Evolutionary conservation across 1,140 invertebrate species (phyloP).

Genomic region (Belonocnema kinseyi): DNA sequence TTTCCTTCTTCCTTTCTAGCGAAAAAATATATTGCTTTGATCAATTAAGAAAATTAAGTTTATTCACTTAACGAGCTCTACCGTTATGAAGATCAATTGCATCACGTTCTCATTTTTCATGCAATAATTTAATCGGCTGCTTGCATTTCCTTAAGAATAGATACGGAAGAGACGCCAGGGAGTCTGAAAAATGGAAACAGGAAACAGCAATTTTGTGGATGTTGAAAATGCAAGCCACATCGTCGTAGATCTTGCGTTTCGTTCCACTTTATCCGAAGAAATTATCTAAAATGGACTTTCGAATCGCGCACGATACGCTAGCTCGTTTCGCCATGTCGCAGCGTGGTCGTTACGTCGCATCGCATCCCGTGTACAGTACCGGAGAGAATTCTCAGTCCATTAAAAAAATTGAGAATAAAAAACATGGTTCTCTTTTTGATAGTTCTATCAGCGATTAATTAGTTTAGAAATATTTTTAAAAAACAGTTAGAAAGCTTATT

Average conservation of each 20-base stretch:
- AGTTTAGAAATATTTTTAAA: too few relatives aligned
- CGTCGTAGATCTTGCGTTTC: constrained; percentile 8
- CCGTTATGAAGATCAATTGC: background rate
- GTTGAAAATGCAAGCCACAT: constrained; percentile 35
- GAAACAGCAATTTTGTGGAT: constrained; percentile 1
- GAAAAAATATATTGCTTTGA: background rate
- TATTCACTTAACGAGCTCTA: background rate
- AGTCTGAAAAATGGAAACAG: constrained; percentile 15
- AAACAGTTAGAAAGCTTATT: too few relatives aligned
- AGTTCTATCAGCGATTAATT: too few relatives aligned
- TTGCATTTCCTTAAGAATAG: background rate
- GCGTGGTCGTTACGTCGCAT: background rate
- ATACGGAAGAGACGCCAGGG: background rate
- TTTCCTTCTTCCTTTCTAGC: background rate
- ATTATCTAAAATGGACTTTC: constrained; percentile 48
- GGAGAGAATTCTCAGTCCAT: too few relatives aligned
- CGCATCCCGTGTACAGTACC: background rate
- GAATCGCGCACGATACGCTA: background rate
- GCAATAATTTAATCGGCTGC: constrained; percentile 11
- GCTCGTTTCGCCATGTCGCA: background rate
- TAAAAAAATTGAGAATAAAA: too few relatives aligned
- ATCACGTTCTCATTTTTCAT: background rate
- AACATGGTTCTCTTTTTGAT: too few relatives aligned
- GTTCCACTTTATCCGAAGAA: constrained; percentile 37
- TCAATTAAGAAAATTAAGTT: background rate